phyloP scores from a whole-genome alignment of 2,888 invertebrate genomes.

The Anaspis maculata region DNA sequence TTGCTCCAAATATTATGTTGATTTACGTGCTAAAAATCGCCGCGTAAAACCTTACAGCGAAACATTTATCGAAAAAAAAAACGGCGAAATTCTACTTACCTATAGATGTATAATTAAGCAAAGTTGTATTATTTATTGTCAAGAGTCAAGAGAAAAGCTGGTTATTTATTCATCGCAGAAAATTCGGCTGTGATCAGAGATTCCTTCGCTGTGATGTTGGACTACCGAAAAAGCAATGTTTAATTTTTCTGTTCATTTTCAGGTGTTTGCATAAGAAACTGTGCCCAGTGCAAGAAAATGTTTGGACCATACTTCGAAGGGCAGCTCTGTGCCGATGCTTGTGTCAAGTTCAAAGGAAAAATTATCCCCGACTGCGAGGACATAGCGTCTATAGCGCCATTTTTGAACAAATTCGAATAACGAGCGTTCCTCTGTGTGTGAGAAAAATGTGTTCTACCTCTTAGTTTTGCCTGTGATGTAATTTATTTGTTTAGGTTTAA shows the following conservation, averaged over 20 bases:
- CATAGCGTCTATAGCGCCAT: constrained; percentile 69
- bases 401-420: constrained; percentile 54
- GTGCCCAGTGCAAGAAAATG: constrained; percentile 85
- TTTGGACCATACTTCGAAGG: constrained; percentile 81
- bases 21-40: too few species aligned
- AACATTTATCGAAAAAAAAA: too few species aligned
- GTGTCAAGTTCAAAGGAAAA: constrained; percentile 75
- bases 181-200: too few species aligned
- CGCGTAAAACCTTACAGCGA: too few species aligned
- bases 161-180: too few species aligned
- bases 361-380: constrained; percentile 81
- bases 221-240: constrained; percentile 7
- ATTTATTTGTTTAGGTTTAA: constrained; percentile 1
- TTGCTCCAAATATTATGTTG: too few species aligned
- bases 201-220: too few species aligned
- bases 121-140: too few species aligned
- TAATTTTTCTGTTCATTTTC: too few species aligned
- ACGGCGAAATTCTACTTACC: too few species aligned
- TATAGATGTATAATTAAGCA: constrained; percentile 1
- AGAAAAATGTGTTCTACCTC: not conserved
- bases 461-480: too few species aligned
- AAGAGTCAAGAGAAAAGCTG: too few species aligned
- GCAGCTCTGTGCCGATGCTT: constrained; percentile 75
- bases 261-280: constrained; percentile 75
- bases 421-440: not conserved